These are phyloP conservation scores for Sesia bembeciformis DNA, from an alignment of 2,888 invertebrate genomes.

Conservation along the genomic window DNA sequence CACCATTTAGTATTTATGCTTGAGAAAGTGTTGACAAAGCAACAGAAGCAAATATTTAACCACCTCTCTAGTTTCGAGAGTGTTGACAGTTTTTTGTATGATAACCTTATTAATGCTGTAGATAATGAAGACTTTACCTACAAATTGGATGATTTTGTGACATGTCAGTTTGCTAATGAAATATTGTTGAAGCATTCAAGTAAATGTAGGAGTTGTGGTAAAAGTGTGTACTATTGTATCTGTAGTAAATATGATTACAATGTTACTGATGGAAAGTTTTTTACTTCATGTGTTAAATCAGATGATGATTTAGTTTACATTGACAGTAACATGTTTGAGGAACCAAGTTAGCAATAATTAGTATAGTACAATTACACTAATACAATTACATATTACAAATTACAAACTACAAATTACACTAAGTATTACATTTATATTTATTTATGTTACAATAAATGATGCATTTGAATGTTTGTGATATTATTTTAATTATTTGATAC, in stretches of 20 bases:
- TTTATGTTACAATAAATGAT: too few species aligned
- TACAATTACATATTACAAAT: too few species aligned
- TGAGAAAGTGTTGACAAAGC: slow-evolving; percentile 83
- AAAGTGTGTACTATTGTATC: slow-evolving; percentile 49
- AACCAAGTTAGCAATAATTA: slow-evolving; percentile 3
- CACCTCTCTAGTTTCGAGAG: slow-evolving; percentile 78
- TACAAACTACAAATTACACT: too few species aligned
- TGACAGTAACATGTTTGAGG: slow-evolving; percentile 57
- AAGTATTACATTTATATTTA: too few species aligned
- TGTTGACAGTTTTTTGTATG: slow-evolving; percentile 80
- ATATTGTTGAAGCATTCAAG: slow-evolving; percentile 51
- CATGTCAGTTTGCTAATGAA: slow-evolving; percentile 51
- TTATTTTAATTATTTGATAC: too few species aligned
- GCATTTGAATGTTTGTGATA: too few species aligned
- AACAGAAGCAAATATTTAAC: slow-evolving; percentile 86
- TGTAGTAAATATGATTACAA: slow-evolving; percentile 47
- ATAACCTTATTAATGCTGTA: slow-evolving; percentile 62
- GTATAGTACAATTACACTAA: too few species aligned
- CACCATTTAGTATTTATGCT: slow-evolving; percentile 98
- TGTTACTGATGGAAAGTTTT: slow-evolving; percentile 44
- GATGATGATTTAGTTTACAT: slow-evolving; percentile 48
- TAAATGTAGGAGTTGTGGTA: slow-evolving; percentile 56
- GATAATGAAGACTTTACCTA: slow-evolving; percentile 31
- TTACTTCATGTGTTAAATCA: slow-evolving; percentile 39
- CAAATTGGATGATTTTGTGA: slow-evolving; percentile 38